These are phyloP conservation scores for Epistrophella euchroma DNA, from an alignment of 2,888 invertebrate genomes.

Conservation along the genomic window DNA sequence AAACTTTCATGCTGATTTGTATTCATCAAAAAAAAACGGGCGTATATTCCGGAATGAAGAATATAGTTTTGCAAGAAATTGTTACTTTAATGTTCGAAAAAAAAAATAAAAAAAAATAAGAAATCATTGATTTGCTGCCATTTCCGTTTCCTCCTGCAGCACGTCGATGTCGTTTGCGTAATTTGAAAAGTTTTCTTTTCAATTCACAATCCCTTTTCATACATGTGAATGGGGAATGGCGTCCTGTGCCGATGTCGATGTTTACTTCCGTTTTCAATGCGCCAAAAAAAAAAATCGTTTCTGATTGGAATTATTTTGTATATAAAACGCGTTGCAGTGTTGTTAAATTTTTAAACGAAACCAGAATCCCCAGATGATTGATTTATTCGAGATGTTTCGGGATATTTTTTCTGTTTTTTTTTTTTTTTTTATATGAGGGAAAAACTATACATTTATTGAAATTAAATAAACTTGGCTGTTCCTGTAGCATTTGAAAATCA, in stretches of 20 bases:
- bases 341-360: constrained; percentile 44
- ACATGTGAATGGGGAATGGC: constrained; percentile 23
- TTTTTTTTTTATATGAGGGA: not conserved
- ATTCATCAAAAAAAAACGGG: constrained; percentile 21
- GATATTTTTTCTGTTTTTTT: too few species aligned
- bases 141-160: constrained; percentile 50
- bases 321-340: constrained; percentile 15
- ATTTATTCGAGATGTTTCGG: constrained; percentile 40
- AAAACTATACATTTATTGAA: not conserved
- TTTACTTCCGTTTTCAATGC: constrained; percentile 52
- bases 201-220: constrained; percentile 61
- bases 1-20: not conserved
- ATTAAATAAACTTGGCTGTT: not conserved
- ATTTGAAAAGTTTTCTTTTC: constrained; percentile 71
- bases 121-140: constrained; percentile 62
- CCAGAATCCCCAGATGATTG: constrained; percentile 62
- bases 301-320: constrained; percentile 53
- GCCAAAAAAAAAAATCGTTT: constrained; percentile 24
- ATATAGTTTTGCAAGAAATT: constrained; percentile 69
- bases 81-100: constrained; percentile 54
- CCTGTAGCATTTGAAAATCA: not conserved
- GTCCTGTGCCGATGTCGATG: constrained; percentile 25
- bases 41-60: constrained; percentile 34
- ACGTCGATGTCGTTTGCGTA: constrained; percentile 54
- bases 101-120: constrained; percentile 19